A percentile compares a stretch with the other conserved stretches of the same genome.
Conservation (phyloP, 2,113 vertebrate species). For the Boleophthalmus pectinirostris region DNA sequence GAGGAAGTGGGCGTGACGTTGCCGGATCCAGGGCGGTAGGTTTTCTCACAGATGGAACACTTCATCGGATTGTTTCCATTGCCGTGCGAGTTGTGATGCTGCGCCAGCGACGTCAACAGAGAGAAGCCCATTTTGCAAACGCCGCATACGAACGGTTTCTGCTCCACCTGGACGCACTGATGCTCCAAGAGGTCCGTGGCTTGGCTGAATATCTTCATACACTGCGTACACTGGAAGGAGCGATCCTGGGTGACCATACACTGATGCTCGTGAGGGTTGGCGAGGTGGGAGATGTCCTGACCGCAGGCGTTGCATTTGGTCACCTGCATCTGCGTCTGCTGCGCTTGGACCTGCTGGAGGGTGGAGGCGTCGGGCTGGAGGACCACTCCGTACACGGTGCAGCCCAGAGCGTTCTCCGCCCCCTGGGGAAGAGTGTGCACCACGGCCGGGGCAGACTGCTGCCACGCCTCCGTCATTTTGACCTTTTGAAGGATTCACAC, state of each 20-base stretch:
- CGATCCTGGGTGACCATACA: conserved; percentile 91
- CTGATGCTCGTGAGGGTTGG: conserved; percentile 94
- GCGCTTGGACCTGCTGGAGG: conserved; percentile 76
- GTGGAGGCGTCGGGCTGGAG: conserved; percentile 84
- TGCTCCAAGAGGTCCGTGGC: conserved; percentile 95
- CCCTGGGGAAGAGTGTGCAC: conserved; percentile 87
- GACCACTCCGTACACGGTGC: conserved; percentile 91
- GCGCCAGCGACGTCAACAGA: conserved; percentile 89
- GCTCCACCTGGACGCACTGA: conserved; percentile 94
- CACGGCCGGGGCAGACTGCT: conserved; percentile 82
- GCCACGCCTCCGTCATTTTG: conserved; percentile 83
- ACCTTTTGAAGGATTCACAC: conserved; percentile 42
- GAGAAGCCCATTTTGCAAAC: conserved; percentile 99
- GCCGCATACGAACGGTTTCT: conserved; percentile 94
- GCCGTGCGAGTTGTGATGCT: conserved; percentile 91
- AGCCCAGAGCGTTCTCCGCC: conserved; percentile 87
- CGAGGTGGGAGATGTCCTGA: conserved; percentile 89
- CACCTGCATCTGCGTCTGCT: conserved; percentile 77
- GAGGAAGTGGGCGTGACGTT: conserved; percentile 65
- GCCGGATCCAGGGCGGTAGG: conserved; percentile 83
- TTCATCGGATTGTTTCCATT: conserved; percentile 86
- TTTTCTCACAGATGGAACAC: conserved; percentile 97
- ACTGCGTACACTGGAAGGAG: conserved; percentile 97
- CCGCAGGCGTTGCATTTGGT: conserved; percentile 89
- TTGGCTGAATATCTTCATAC: conserved; percentile 97